Percentiles rank a stretch among this genome's conserved stretches.
phyloP scores from a whole-genome alignment of 2,113 vertebrate species.

The Bubo scandiacus region DNA sequence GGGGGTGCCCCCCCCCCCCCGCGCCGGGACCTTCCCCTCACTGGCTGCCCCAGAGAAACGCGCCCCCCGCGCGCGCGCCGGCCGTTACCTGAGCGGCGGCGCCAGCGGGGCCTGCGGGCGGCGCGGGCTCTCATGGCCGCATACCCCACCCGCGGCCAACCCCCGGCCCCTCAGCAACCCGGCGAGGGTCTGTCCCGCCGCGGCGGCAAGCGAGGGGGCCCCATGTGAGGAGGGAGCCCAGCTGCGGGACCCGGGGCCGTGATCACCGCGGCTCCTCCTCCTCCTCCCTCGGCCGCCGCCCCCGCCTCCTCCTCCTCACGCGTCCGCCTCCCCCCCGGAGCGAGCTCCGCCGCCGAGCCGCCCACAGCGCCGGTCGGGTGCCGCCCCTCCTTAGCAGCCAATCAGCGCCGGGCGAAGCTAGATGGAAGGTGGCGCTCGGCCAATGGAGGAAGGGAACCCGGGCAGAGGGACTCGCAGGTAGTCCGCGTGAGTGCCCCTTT shows the following conservation, averaged over 20 bases:
- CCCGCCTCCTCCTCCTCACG: background rate
- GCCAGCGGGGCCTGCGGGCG: conserved; percentile 12
- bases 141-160: background rate
- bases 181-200: background rate
- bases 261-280: background rate
- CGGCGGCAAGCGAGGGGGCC: conserved; percentile 10
- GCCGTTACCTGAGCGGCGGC: conserved; percentile 44
- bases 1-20: too few relatives aligned
- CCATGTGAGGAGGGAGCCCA: conserved; percentile 19
- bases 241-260: background rate
- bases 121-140: conserved; percentile 1
- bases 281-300: background rate
- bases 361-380: background rate
- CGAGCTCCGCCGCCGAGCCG: background rate
- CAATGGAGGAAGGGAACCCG: background rate
- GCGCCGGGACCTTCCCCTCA: background rate
- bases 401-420: fast-evolving
- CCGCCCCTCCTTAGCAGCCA: fast-evolving
- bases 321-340: background rate
- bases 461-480: background rate
- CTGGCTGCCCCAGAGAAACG: too few relatives aligned
- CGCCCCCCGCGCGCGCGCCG: background rate
- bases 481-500: fast-evolving
- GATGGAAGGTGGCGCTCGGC: fast-evolving
- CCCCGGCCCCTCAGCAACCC: background rate